phyloP scores from a whole-genome alignment of 2,797 vertebrate species.

The Megalops cyprinoides region DNA sequence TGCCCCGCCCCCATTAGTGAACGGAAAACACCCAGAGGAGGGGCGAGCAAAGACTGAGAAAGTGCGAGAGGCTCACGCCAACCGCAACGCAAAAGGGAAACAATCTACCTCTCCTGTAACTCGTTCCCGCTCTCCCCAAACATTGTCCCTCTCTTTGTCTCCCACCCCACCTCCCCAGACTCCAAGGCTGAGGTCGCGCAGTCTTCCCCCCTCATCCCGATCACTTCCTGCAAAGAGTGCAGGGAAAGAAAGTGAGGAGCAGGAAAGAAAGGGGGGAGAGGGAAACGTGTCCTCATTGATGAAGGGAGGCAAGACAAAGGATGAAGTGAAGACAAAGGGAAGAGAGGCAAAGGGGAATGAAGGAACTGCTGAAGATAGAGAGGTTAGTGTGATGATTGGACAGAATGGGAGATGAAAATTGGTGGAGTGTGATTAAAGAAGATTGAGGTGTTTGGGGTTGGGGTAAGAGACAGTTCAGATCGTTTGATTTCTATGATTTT shows the following conservation, averaged over 20 bases:
- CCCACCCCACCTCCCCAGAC: conserved; percentile 59
- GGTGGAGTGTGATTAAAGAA: not conserved
- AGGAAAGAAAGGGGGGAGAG: conserved; percentile 31
- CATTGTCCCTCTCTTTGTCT: conserved; percentile 70
- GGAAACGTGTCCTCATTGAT: conserved; percentile 36
- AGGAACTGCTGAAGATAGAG: conserved; percentile 42
- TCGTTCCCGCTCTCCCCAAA: conserved; percentile 63
- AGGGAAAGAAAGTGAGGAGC: conserved; percentile 59
- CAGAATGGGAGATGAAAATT: not conserved
- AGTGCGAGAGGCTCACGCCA: conserved; percentile 55
- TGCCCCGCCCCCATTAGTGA: conserved; percentile 61
- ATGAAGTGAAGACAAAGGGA: conserved; percentile 28
- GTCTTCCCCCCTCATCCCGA: conserved; percentile 54
- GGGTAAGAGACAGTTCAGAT: not conserved
- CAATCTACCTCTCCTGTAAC: conserved; percentile 55
- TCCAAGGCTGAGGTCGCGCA: conserved; percentile 55
- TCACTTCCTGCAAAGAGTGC: conserved; percentile 62
- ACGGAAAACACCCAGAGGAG: conserved; percentile 74
- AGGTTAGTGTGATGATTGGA: conserved; percentile 34
- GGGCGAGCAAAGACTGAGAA: conserved; percentile 34
- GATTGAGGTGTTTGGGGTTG: not conserved
- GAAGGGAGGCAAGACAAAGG: conserved; percentile 46
- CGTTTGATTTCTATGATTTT: not conserved
- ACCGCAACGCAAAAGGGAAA: conserved; percentile 59
- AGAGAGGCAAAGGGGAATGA: conserved; percentile 40